Conservation (phyloP, 1,140 invertebrate genomes). For the Mycetomoellerius zeteki region DNA sequence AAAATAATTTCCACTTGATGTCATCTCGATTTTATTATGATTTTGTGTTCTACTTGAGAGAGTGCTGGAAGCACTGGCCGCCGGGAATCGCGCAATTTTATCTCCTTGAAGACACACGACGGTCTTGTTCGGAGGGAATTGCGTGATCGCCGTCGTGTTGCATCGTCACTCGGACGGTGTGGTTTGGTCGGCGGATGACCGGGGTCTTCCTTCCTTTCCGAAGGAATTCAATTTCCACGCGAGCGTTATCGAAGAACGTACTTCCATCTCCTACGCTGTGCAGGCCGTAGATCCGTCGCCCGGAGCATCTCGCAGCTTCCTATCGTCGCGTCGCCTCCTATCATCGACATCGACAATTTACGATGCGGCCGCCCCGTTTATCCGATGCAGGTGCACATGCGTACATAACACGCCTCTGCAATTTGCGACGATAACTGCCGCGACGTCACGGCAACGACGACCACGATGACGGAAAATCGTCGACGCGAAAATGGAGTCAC, state of each 20-base stretch:
- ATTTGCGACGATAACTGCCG: conserved; percentile 33
- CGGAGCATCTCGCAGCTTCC: background rate
- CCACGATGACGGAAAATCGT: conserved; percentile 16
- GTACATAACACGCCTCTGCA: conserved; percentile 15
- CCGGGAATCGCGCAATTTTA: conserved; percentile 5
- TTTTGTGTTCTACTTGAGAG: background rate
- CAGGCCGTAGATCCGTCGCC: conserved; percentile 26
- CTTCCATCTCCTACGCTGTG: conserved; percentile 3
- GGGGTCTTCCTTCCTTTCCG: conserved; percentile 46
- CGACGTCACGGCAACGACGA: background rate
- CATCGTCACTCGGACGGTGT: background rate
- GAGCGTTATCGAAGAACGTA: conserved; percentile 30
- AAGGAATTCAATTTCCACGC: conserved; percentile 63
- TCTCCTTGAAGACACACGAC: background rate
- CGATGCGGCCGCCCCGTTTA: conserved; percentile 23
- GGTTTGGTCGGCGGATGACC: background rate
- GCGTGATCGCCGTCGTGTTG: background rate
- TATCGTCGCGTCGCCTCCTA: conserved; percentile 19
- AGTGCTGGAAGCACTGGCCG: background rate
- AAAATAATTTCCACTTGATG: too few relatives aligned
- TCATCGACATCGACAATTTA: conserved; percentile 56
- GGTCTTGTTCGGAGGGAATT: background rate
- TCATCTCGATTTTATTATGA: too few relatives aligned
- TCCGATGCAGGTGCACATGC: conserved; percentile 41
- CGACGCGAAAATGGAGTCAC: background rate